phyloP scores from a whole-genome alignment of 2,797 vertebrate genomes.

The Naso thynnoides region DNA sequence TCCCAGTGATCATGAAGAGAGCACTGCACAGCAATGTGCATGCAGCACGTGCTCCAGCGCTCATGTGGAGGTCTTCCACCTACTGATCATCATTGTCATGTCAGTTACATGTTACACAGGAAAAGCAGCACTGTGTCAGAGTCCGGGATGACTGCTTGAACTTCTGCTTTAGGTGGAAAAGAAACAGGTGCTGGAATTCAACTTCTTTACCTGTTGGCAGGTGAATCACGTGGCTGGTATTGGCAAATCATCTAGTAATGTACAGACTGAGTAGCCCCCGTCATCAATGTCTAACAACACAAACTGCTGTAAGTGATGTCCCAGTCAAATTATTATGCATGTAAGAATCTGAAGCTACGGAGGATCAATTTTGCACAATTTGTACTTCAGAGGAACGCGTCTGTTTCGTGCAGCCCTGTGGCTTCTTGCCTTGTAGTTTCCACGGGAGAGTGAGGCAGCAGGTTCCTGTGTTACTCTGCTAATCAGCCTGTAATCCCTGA shows the following conservation, averaged over 20 bases:
- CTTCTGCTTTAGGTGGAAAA: no score
- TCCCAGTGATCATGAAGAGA: no score
- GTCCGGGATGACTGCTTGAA: no score
- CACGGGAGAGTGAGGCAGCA: slow-evolving; percentile 31
- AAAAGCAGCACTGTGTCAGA: no score
- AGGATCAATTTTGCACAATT: slow-evolving; percentile 34
- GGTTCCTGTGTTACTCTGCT: slow-evolving; percentile 52
- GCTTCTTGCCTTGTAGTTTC: slow-evolving; percentile 48
- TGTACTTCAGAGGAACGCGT: slow-evolving; percentile 24
- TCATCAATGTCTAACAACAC: slow-evolving; percentile 12
- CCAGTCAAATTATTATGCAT: slow-evolving; percentile 27
- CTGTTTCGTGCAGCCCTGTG: slow-evolving; percentile 3
- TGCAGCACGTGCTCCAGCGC: no score
- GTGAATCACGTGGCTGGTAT: no score
- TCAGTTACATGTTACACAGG: no score
- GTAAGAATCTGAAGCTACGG: slow-evolving; percentile 36
- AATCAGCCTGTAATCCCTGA: slow-evolving; percentile 74
- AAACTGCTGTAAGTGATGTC: slow-evolving; percentile 1
- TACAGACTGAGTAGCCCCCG: background rate
- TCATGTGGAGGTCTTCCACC: no score
- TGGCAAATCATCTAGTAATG: background rate
- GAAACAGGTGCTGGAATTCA: no score
- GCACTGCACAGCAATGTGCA: no score
- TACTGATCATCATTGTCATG: no score
- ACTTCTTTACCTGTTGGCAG: no score